A percentile compares a stretch with the other conserved stretches of the same genome.
These are phyloP conservation scores for Potamarius usumacintae DNA, from an alignment of 2,113 vertebrate genomes.

Conservation along the genomic window DNA sequence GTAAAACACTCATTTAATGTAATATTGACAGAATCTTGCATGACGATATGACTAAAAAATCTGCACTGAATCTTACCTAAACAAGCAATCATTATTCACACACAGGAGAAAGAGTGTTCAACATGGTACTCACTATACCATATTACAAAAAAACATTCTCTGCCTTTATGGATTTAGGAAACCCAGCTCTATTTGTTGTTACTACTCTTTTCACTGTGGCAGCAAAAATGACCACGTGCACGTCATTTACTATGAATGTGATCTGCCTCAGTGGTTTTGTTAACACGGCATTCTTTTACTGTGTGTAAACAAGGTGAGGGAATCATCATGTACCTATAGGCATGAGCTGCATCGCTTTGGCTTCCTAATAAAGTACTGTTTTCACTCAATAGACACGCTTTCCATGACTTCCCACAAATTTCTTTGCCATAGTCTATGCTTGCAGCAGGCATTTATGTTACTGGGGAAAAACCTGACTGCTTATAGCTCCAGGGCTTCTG, in stretches of 20 bases:
- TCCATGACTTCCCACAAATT: not conserved
- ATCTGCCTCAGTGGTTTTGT: slow-evolving; percentile 58
- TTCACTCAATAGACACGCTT: slow-evolving; percentile 7
- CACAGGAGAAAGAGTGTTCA: not conserved
- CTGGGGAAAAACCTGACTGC: slow-evolving; percentile 13
- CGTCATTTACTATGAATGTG: slow-evolving; percentile 57
- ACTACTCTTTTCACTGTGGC: not conserved
- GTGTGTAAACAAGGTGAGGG: not conserved
- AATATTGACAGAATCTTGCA: not conserved
- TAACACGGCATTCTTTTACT: slow-evolving; percentile 29
- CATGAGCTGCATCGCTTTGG: not conserved
- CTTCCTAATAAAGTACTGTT: not conserved
- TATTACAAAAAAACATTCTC: not conserved
- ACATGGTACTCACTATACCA: not conserved
- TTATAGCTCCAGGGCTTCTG: slow-evolving; percentile 47
- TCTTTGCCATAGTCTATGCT: not conserved
- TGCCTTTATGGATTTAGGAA: not conserved
- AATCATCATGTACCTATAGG: not conserved
- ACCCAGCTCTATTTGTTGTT: not conserved
- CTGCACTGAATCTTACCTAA: not conserved
- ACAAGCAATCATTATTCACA: not conserved
- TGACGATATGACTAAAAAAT: not conserved
- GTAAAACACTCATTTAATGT: slow-evolving; percentile 24
- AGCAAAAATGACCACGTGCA: slow-evolving; percentile 49
- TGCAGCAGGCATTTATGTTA: not conserved